phyloP scores from a whole-genome alignment of 2,888 invertebrate species.

The Autographa gamma region DNA sequence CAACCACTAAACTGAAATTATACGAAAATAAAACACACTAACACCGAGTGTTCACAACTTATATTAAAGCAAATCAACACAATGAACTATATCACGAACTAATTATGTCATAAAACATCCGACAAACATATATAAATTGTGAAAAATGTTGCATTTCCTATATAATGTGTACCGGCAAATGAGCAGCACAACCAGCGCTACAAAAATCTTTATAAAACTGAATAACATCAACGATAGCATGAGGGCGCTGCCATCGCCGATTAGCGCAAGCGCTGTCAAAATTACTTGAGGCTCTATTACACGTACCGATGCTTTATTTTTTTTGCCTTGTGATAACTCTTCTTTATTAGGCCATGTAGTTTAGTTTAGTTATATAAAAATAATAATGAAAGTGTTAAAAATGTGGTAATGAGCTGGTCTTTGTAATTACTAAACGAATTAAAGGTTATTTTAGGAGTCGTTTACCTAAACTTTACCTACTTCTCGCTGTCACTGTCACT shows the following conservation, averaged over 20 bases:
- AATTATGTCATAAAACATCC: constrained; percentile 81
- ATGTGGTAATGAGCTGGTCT: no score
- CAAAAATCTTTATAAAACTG: constrained; percentile 84
- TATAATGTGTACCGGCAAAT: constrained; percentile 68
- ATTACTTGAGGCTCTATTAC: constrained; percentile 23
- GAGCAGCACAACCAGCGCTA: constrained; percentile 74
- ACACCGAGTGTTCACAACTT: constrained; percentile 73
- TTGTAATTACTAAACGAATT: no score
- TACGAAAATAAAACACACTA: constrained; percentile 79
- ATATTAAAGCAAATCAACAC: constrained; percentile 68
- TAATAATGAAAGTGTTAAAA: no score
- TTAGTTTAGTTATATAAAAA: no score
- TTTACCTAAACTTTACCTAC: no score
- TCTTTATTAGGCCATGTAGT: no score
- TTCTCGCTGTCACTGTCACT: neutral
- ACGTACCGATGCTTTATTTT: neutral
- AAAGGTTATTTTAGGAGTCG: no score
- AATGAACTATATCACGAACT: constrained; percentile 69
- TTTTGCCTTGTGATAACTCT: neutral
- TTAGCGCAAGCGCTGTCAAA: constrained; percentile 80
- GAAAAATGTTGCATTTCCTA: constrained; percentile 81
- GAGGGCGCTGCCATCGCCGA: constrained; percentile 67
- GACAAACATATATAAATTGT: constrained; percentile 71
- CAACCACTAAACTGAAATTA: constrained; percentile 80
- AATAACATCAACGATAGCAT: constrained; percentile 54